A percentile compares a stretch with the other conserved stretches of the same genome.
phyloP scores from a whole-genome alignment of 2,113 vertebrate genomes.

The Ibidorhyncha struthersii region DNA sequence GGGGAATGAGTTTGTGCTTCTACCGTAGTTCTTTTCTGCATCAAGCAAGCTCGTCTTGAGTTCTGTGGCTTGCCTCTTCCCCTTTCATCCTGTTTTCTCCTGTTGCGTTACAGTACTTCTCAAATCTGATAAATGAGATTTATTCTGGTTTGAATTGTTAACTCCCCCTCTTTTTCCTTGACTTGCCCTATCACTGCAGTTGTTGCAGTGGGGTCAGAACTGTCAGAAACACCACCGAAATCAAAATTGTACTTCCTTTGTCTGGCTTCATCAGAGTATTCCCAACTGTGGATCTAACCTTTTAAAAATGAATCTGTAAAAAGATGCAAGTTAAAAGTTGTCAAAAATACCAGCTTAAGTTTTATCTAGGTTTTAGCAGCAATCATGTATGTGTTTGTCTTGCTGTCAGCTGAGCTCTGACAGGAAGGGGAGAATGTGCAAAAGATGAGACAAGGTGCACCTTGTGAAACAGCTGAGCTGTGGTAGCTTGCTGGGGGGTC shows the following conservation, averaged over 20 bases:
- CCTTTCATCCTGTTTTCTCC: background rate
- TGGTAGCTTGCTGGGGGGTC: background rate
- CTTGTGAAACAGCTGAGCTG: background rate
- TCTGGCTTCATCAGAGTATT: background rate
- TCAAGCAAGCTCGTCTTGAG: background rate
- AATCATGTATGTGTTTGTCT: fast-evolving
- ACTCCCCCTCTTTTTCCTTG: background rate
- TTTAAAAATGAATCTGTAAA: background rate
- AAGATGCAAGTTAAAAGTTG: background rate
- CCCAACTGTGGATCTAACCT: background rate
- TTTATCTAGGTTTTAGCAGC: background rate
- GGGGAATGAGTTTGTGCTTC: background rate
- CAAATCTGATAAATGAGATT: background rate
- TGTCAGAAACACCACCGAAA: background rate
- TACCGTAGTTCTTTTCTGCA: background rate
- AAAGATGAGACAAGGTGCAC: background rate
- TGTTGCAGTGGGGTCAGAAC: background rate
- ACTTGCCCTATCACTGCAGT: background rate
- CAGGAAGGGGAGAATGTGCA: background rate
- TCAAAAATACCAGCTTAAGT: background rate
- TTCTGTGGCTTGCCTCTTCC: background rate
- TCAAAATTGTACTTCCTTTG: background rate
- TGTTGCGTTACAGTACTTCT: background rate
- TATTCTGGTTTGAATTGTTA: background rate
- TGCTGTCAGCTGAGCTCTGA: background rate